These are phyloP conservation scores for Falco concolor DNA, from an alignment of 2,797 vertebrate species.

Conservation along the genomic window DNA sequence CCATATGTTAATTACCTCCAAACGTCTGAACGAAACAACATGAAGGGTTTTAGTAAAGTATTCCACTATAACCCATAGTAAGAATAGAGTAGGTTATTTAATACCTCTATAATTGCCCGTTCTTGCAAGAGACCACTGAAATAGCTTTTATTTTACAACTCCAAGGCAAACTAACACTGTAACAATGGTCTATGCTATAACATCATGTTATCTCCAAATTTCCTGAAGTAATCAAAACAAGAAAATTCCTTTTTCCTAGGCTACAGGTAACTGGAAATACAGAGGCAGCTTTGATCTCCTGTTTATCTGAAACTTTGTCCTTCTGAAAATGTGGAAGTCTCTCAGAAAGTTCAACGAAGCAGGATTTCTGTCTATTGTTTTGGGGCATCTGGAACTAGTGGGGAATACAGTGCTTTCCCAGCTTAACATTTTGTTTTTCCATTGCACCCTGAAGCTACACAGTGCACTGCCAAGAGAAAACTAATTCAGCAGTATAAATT, in stretches of 20 bases:
- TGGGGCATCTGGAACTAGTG: conserved; percentile 60
- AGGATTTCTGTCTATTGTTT: conserved; percentile 49
- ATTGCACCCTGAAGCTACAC: conserved; percentile 54
- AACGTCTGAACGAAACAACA: neutral
- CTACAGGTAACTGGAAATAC: neutral
- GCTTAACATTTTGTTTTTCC: conserved; percentile 48
- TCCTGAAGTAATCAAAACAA: neutral
- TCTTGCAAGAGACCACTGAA: neutral
- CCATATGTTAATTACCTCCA: neutral
- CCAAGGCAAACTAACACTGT: neutral
- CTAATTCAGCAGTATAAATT: conserved; percentile 53
- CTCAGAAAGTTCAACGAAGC: neutral
- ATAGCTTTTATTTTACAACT: neutral
- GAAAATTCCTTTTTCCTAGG: neutral
- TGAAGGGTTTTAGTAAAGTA: neutral
- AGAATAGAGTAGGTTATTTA: neutral
- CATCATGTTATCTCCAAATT: neutral
- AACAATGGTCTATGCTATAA: neutral
- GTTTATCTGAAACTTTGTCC: neutral
- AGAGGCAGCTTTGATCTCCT: neutral
- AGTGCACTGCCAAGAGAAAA: conserved; percentile 52
- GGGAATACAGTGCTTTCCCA: conserved; percentile 31
- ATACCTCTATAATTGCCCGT: neutral
- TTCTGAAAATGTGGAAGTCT: neutral
- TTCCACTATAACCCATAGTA: neutral